A percentile compares a stretch with the other conserved stretches of the same genome.
Evolutionary conservation across 2,113 vertebrate genomes (phyloP).

Genomic region (Pelvicachromis taeniatus): DNA sequence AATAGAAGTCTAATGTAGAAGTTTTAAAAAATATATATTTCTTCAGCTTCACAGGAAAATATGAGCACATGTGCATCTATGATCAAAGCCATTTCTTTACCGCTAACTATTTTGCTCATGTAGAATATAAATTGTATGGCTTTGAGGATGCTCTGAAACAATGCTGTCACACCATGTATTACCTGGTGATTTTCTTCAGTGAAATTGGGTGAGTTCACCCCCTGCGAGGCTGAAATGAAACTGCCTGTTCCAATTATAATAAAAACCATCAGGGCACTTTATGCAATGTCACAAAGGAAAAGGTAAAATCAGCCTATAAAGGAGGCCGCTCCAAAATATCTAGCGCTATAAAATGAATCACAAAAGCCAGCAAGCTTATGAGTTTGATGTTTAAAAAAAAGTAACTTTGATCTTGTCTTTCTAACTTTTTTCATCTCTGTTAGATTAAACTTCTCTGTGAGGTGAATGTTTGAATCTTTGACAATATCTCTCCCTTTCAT

Average conservation of each 20-base stretch:
- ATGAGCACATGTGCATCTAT: background rate
- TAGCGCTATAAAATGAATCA: background rate
- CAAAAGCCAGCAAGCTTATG: background rate
- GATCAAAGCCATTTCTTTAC: background rate
- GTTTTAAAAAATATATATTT: background rate
- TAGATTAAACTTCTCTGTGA: constrained; percentile 17
- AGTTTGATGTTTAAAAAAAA: constrained; percentile 2
- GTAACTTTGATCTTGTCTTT: constrained; percentile 22
- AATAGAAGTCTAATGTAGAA: background rate
- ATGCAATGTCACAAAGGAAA: background rate
- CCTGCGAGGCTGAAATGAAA: constrained; percentile 31
- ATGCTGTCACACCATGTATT: constrained; percentile 15
- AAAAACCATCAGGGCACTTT: constrained; percentile 21
- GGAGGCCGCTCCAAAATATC: background rate
- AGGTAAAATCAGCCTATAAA: background rate
- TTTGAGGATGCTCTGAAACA: background rate
- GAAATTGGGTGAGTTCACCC: constrained; percentile 11
- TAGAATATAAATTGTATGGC: background rate
- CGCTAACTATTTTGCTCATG: background rate
- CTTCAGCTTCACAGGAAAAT: background rate
- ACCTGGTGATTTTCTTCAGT: constrained; percentile 8
- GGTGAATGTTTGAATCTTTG: background rate
- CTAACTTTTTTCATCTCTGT: constrained; percentile 21
- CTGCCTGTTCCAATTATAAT: constrained; percentile 34
- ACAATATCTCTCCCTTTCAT: constrained; percentile 33